A percentile compares a stretch with the other conserved stretches of the same genome.
phyloP scores from a whole-genome alignment of 2,888 invertebrate genomes.

The Drosophila antonietae region DNA sequence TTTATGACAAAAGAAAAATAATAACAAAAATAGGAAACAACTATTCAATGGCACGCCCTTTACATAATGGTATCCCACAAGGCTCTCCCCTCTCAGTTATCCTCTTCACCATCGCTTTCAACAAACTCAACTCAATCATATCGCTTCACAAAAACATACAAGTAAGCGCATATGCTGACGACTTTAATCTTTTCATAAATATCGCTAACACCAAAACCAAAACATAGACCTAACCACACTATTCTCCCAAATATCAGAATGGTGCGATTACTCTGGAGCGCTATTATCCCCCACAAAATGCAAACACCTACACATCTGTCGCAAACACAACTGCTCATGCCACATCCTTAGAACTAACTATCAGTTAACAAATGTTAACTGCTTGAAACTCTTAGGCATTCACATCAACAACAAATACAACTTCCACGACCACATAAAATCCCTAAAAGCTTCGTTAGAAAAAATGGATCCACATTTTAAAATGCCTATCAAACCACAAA shows the following conservation, averaged over 20 bases:
- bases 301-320: too few species aligned
- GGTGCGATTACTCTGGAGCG: too few species aligned
- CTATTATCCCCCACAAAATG: too few species aligned
- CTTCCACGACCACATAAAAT: not conserved
- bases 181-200: too few species aligned
- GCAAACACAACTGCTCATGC: too few species aligned
- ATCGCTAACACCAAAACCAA: not conserved
- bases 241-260: too few species aligned
- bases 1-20: not conserved
- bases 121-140: not conserved
- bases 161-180: too few species aligned
- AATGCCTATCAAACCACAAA: not conserved
- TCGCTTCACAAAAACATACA: not conserved
- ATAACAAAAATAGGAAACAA: not conserved
- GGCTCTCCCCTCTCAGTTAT: not conserved
- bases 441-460: not conserved
- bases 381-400: not conserved
- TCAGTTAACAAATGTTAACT: not conserved
- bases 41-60: too few species aligned
- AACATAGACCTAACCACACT: too few species aligned
- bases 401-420: not conserved
- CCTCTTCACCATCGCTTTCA: not conserved
- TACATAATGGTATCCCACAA: too few species aligned
- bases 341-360: too few species aligned
- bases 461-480: not conserved